Percentiles rank a stretch among this genome's conserved stretches.
These are phyloP conservation scores for Nephrotoma appendiculata DNA, from an alignment of 2,888 invertebrate genomes.

Conservation along the genomic window DNA sequence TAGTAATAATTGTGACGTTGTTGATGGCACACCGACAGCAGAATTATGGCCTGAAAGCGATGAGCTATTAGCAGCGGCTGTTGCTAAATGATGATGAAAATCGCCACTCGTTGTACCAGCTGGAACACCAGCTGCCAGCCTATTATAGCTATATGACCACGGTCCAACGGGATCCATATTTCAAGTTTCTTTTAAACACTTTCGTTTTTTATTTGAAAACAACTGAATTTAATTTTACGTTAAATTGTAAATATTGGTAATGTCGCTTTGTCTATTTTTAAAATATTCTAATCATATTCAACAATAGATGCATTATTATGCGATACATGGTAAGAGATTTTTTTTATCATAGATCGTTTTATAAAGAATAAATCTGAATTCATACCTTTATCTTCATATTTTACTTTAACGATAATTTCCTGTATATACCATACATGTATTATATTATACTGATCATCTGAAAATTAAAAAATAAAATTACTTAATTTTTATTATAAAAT, in stretches of 20 bases:
- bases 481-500: neutral
- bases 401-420: neutral
- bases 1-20: conserved; percentile 49
- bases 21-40: conserved; percentile 40
- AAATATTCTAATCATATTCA: neutral
- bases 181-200: conserved; percentile 1
- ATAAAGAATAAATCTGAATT: neutral
- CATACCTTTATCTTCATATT: neutral
- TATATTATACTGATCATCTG: neutral
- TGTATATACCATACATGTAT: neutral
- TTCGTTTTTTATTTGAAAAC: neutral
- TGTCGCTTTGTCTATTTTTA: neutral
- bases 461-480: neutral
- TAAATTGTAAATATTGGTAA: neutral
- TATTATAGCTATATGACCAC: conserved; percentile 77
- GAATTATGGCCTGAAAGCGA: conserved; percentile 20
- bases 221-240: neutral
- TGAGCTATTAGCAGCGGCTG: conserved; percentile 27
- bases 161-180: conserved; percentile 79
- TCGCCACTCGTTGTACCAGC: conserved; percentile 51
- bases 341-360: neutral
- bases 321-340: neutral
- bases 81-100: conserved; percentile 51
- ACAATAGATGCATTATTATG: neutral
- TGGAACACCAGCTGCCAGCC: conserved; percentile 57